Evolutionary conservation across 2,888 invertebrate species (phyloP).

Genomic region (Parnassius mnemosyne): DNA sequence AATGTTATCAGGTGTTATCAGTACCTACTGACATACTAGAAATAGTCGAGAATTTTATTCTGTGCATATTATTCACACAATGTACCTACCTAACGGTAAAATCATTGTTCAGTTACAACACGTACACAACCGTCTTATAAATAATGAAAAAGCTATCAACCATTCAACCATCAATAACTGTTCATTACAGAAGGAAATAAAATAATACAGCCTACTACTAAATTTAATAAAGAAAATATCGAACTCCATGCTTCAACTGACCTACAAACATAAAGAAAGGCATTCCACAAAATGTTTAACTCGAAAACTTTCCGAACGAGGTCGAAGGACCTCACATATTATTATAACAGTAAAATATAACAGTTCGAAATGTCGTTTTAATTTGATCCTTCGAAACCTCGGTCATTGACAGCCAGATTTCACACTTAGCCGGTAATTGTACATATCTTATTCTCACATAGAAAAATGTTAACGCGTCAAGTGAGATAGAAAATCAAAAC

Average conservation of each 20-base stretch:
- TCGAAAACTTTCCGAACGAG: constrained; percentile 31
- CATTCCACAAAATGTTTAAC: constrained; percentile 8
- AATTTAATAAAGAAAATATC: background rate
- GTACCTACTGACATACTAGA: background rate
- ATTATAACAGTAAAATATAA: constrained; percentile 55
- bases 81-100: background rate
- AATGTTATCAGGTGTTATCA: no score
- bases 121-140: constrained; percentile 1
- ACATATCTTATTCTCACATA: constrained; percentile 46
- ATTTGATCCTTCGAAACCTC: constrained; percentile 64
- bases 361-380: constrained; percentile 52
- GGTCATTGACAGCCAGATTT: constrained; percentile 73
- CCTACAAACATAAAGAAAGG: constrained; percentile 22
- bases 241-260: constrained; percentile 1
- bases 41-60: background rate
- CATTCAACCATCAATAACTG: background rate
- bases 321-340: constrained; percentile 50
- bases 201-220: background rate
- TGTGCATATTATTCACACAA: background rate
- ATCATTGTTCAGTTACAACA: constrained; percentile 9
- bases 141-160: background rate
- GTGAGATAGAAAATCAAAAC: constrained; percentile 55
- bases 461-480: constrained; percentile 29
- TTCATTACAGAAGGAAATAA: constrained; percentile 5
- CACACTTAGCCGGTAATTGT: constrained; percentile 56